Evolutionary conservation across 2,113 vertebrate genomes (phyloP).

Genomic region (Pitta sordida): DNA sequence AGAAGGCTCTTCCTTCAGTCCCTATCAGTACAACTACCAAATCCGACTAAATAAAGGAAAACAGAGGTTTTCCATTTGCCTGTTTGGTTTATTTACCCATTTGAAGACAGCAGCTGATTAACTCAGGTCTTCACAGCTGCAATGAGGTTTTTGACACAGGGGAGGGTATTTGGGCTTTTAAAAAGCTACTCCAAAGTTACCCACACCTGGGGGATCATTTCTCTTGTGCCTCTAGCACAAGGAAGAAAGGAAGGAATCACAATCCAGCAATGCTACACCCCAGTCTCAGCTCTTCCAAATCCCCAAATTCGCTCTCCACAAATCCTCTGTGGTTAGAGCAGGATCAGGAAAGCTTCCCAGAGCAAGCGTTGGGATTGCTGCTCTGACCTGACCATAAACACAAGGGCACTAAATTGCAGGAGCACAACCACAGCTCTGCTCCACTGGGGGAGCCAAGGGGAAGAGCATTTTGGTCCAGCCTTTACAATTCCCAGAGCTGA

Average conservation of each 20-base stretch:
- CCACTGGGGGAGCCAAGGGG: neutral
- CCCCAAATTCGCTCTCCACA: neutral
- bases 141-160: neutral
- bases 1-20: neutral
- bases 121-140: neutral
- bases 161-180: neutral
- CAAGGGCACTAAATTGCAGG: neutral
- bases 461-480: constrained; percentile 15
- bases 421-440: neutral
- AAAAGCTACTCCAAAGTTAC: neutral
- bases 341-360: neutral
- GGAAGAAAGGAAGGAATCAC: neutral
- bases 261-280: neutral
- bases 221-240: neutral
- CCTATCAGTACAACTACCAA: neutral
- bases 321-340: neutral
- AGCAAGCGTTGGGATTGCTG: neutral
- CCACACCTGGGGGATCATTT: neutral
- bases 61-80: neutral
- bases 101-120: neutral
- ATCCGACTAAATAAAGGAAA: neutral
- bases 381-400: neutral
- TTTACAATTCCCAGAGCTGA: neutral
- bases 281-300: neutral
- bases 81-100: neutral